Base-by-base conservation (phyloP, 2,113 vertebrate genomes). In the Dicentrarchus labrax region DNA sequence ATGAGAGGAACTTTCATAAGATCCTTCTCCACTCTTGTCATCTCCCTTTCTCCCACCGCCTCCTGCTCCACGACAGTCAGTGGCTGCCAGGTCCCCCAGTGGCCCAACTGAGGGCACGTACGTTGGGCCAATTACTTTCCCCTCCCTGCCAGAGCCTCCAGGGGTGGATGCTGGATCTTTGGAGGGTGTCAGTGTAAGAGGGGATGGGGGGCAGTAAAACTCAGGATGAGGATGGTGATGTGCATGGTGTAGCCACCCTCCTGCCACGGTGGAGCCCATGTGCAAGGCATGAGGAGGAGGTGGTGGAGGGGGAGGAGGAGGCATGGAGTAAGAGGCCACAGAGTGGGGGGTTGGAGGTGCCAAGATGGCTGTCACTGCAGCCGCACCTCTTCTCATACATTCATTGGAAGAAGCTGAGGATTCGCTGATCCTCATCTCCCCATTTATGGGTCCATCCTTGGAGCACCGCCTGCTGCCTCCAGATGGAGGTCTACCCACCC, bases 71-170 rank as follows among this genome's bases (percentile, higher is more conserved):
- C 94, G 92, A 41, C 96, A 96, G 65, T 97, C 97, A 0, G 95
- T 93, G 2, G 95, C 71, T 1, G 89, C 91, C n/a, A 95, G 92
- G 92, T 99, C 97, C 2, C 95, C 94, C 71, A 97, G 84, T 60
- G 96, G 96, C 6, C 97, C 97, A 72, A 96, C 96, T 0, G 97
- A 98, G 90, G 98, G 98, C 92, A 99, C 97, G 41, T 97, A 96
- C 0, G 97, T 98, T 69, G 97, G 96, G 50, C 97, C 97, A 0
- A 92, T 96, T 83, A 97, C 93, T 93, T 97, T 97, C 7, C 95
- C 91, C 86, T 98, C 97, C 67, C 88, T 87, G 68, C 79, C 76
- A n/a, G 96, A 94, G 51, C 95, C 74, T 4, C 90, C 92, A 7
- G 88, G 67, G 53, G 65, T 68, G 47, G 88, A 76, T 45, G 78